Evolutionary conservation across 2,888 invertebrate genomes (phyloP).

Genomic region (Torymus tubicola): DNA sequence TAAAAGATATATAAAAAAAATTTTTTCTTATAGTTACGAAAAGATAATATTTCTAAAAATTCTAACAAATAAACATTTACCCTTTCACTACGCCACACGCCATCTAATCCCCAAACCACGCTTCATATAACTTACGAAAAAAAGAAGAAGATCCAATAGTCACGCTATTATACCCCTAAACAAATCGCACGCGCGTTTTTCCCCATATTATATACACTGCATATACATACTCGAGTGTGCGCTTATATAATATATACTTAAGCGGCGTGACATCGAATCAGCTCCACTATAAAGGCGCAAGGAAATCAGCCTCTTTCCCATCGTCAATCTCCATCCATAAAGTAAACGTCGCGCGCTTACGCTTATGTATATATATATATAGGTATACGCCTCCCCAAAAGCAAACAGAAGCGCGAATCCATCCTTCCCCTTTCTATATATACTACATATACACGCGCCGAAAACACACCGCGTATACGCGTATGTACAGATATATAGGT

Average conservation of each 20-base stretch:
- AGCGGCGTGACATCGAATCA: constrained; percentile 43
- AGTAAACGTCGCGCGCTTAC: constrained; percentile 31
- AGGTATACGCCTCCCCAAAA: neutral
- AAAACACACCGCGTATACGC: neutral
- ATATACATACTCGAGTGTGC: constrained; percentile 25
- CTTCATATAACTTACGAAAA: no score
- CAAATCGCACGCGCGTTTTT: neutral
- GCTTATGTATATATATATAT: neutral
- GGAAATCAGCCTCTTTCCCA: constrained; percentile 49
- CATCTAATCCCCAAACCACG: no score
- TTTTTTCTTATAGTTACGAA: no score
- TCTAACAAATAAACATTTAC: no score
- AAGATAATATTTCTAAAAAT: no score
- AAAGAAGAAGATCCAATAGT: no score
- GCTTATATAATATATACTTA: neutral
- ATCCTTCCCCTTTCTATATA: neutral
- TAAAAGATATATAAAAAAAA: no score
- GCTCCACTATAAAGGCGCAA: neutral
- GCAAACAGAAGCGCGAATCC: constrained; percentile 37
- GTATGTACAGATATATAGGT: no score
- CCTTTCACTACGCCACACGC: no score
- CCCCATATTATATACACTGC: neutral
- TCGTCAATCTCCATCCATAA: constrained; percentile 51
- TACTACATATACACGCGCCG: neutral
- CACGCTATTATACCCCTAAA: neutral